Evolutionary conservation across 2,888 invertebrate genomes (phyloP).

Genomic region (Scaptomyza cyrtandrae): DNA sequence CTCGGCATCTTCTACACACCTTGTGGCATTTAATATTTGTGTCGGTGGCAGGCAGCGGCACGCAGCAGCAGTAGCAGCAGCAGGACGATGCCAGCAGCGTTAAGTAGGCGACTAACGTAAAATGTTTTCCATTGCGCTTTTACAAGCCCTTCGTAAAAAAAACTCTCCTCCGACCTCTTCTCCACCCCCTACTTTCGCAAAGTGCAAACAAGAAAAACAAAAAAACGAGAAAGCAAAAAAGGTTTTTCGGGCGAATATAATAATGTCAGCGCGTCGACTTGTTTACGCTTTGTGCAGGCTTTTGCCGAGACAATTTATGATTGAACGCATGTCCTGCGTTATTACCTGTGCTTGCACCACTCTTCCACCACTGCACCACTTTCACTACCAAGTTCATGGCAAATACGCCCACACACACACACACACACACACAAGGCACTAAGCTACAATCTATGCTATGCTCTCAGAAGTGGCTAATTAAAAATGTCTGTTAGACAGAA

Average conservation of each 20-base stretch:
- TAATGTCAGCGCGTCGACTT: slow-evolving; percentile 75
- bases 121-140: slow-evolving; percentile 70
- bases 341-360: background rate
- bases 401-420: background rate
- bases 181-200: background rate
- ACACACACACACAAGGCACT: background rate
- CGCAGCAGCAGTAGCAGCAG: slow-evolving; percentile 4
- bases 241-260: slow-evolving; percentile 70
- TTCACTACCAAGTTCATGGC: background rate
- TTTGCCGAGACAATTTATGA: slow-evolving; percentile 70
- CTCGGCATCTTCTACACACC: slow-evolving; percentile 70
- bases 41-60: slow-evolving; percentile 27
- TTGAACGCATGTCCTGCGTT: slow-evolving; percentile 62
- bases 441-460: background rate
- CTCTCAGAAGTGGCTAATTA: background rate
- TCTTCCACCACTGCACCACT: background rate
- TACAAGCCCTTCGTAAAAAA: slow-evolving; percentile 3
- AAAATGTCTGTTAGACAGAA: background rate
- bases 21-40: slow-evolving; percentile 80
- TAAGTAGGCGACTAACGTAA: slow-evolving; percentile 64
- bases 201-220: slow-evolving; percentile 4
- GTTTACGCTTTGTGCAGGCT: slow-evolving; percentile 75
- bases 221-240: slow-evolving; percentile 4
- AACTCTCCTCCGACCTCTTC: background rate
- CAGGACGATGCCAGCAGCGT: slow-evolving; percentile 48